Evolutionary conservation across 2,113 vertebrate genomes (phyloP).

Genomic region (Crocuta crocuta): DNA sequence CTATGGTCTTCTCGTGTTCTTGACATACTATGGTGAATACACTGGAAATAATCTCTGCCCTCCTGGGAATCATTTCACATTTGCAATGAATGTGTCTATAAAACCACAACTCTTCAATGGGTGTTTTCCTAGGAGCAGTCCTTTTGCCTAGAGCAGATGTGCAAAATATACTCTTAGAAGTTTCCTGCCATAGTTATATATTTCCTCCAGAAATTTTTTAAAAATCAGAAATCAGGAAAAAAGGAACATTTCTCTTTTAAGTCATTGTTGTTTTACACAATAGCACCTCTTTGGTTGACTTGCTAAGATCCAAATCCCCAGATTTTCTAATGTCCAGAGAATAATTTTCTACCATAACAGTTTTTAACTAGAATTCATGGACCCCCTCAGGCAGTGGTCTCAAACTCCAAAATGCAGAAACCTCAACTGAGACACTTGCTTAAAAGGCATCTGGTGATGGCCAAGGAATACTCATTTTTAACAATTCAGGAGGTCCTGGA

Average conservation of each 20-base stretch:
- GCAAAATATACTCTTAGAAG: not conserved
- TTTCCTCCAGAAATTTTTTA: not conserved
- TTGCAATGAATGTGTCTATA: not conserved
- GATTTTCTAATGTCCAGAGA: not conserved
- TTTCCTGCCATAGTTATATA: not conserved
- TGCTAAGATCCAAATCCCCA: not conserved
- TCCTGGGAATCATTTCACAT: constrained; percentile 15
- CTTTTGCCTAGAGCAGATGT: not conserved
- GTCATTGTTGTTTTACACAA: not conserved
- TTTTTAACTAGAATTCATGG: not conserved
- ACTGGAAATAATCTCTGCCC: not conserved
- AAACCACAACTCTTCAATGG: not conserved
- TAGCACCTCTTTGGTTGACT: not conserved
- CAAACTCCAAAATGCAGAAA: not conserved
- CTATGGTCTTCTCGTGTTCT: not conserved
- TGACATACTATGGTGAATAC: not conserved
- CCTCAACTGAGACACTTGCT: not conserved
- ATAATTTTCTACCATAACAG: not conserved
- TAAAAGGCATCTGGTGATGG: not conserved
- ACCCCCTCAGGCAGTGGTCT: not conserved
- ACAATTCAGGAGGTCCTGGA: not conserved
- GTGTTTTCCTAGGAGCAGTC: not conserved
- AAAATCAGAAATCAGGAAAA: not conserved
- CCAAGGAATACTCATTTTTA: not conserved
- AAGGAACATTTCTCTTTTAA: not conserved